These are phyloP conservation scores for Salminus brasiliensis DNA, from an alignment of 2,113 vertebrate species.

Conservation along the genomic window DNA sequence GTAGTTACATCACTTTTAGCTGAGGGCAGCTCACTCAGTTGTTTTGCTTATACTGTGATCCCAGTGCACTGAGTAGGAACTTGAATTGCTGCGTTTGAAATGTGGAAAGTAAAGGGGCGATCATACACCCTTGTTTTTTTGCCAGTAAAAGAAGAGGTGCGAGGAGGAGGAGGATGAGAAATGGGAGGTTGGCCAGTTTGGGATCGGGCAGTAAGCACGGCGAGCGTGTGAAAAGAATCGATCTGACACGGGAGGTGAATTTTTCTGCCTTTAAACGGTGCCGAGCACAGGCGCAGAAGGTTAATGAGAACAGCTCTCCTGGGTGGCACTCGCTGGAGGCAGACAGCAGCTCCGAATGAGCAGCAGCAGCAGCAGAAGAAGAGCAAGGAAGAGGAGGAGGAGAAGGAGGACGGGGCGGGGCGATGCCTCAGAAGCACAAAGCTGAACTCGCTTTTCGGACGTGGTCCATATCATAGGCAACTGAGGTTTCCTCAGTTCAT, in stretches of 20 bases:
- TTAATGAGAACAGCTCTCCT: conserved; percentile 72
- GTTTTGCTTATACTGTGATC: conserved; percentile 44
- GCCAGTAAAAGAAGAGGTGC: background rate
- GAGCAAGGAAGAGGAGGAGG: background rate
- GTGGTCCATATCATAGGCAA: background rate
- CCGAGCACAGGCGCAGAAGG: conserved; percentile 67
- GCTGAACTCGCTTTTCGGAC: conserved; percentile 16
- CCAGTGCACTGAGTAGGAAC: conserved; percentile 8
- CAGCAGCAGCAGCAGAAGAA: background rate
- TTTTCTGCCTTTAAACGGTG: conserved; percentile 49
- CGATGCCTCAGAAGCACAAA: conserved; percentile 8
- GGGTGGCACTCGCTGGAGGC: conserved; percentile 58
- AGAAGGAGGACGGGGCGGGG: background rate
- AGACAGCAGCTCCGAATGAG: conserved; percentile 38
- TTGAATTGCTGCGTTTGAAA: conserved; percentile 27
- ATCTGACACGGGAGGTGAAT: conserved; percentile 49
- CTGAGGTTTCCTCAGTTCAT: background rate
- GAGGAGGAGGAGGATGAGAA: conserved; percentile 10
- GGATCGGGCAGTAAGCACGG: conserved; percentile 53
- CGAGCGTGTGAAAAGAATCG: conserved; percentile 55
- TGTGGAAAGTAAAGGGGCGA: conserved; percentile 14
- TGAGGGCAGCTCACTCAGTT: conserved; percentile 43
- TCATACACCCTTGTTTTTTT: conserved; percentile 19
- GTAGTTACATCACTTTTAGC: conserved; percentile 47
- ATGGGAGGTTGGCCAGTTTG: conserved; percentile 33